These are phyloP conservation scores for Darevskia nairensis DNA, from an alignment of 2,797 vertebrate species.

Conservation along the genomic window DNA sequence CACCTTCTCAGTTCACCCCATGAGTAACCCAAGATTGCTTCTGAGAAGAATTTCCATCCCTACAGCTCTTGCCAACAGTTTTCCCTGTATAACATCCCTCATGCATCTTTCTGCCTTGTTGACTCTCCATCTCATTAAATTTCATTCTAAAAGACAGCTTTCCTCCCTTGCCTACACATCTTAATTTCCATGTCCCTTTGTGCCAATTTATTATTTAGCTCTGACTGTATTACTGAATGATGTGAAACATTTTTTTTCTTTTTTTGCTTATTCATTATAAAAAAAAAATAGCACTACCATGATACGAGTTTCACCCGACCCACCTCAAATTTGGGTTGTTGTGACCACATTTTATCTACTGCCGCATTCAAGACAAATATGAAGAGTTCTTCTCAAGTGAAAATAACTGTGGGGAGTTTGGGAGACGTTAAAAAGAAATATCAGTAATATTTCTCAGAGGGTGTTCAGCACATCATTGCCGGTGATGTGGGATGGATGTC, in stretches of 20 bases:
- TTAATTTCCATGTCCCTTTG: constrained; percentile 22
- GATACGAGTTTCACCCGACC: background rate
- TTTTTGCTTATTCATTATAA: background rate
- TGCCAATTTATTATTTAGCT: constrained; percentile 31
- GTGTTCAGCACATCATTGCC: no score
- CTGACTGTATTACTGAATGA: background rate
- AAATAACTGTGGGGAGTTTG: background rate
- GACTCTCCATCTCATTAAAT: constrained; percentile 5
- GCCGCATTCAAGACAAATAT: background rate
- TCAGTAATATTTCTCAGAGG: background rate
- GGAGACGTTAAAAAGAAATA: background rate
- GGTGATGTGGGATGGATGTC: background rate
- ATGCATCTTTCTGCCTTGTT: background rate
- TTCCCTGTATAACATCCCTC: background rate
- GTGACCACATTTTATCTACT: background rate
- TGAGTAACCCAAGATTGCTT: background rate
- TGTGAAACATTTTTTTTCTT: background rate
- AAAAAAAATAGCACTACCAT: background rate
- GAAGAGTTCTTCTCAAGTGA: background rate
- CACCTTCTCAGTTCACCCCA: background rate
- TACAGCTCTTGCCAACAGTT: background rate
- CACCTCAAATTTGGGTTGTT: background rate
- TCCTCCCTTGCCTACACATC: background rate
- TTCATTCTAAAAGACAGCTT: constrained; percentile 1
- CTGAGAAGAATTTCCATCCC: background rate